These are phyloP conservation scores for Ispidina picta DNA, from an alignment of 2,797 vertebrate species.

Conservation along the genomic window DNA sequence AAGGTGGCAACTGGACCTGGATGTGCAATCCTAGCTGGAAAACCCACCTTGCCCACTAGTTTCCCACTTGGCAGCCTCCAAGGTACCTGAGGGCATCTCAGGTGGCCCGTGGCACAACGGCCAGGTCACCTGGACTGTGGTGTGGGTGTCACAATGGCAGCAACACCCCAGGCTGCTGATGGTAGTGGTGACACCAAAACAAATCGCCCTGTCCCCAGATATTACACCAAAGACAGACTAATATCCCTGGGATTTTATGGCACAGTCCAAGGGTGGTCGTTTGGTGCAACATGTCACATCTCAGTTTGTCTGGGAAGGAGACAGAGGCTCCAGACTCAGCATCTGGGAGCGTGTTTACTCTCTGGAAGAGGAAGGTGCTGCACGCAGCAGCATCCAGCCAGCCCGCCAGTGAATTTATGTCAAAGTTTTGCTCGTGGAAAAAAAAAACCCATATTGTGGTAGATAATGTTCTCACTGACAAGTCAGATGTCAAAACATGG, in stretches of 20 bases:
- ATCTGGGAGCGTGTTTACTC: background rate
- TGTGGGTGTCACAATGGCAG: rapidly evolving
- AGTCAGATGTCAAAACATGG: slow-evolving; percentile 65
- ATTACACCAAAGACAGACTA: background rate
- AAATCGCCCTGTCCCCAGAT: background rate
- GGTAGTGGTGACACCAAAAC: background rate
- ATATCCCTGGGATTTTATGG: background rate
- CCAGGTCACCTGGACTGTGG: background rate
- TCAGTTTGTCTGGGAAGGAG: background rate
- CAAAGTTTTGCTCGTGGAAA: background rate
- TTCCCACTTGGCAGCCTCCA: background rate
- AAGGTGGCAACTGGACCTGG: background rate
- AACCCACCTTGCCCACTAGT: background rate
- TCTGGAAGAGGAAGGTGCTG: background rate
- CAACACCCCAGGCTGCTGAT: background rate
- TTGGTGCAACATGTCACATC: background rate
- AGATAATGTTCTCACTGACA: slow-evolving; percentile 46
- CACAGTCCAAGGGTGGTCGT: background rate
- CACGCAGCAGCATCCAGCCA: background rate
- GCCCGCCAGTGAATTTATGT: slow-evolving; percentile 18
- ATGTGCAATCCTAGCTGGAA: background rate
- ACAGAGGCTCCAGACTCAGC: background rate
- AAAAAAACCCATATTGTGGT: slow-evolving; percentile 6
- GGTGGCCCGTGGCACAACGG: background rate
- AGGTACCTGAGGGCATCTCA: background rate